Percentiles rank a stretch among this genome's conserved stretches.
Conservation (phyloP, 1,140 invertebrate genomes). For the Rhagoletis zephyria region DNA sequence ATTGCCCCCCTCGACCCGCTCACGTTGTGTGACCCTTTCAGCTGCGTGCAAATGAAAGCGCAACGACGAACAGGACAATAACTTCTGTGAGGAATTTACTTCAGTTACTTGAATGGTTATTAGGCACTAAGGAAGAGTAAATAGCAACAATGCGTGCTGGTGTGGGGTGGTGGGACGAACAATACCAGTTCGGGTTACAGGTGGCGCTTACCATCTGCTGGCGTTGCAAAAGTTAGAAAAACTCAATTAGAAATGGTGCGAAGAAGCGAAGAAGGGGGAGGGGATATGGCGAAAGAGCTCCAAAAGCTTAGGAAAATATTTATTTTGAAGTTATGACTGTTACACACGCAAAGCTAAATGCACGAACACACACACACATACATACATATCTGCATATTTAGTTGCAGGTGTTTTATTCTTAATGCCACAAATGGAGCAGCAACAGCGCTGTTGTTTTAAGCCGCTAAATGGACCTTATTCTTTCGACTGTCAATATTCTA, state of each 20-base stretch:
- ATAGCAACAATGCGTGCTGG: not conserved
- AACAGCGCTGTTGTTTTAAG: not conserved
- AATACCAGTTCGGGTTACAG: slow-evolving; percentile 25
- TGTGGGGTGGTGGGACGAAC: not conserved
- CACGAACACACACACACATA: not conserved
- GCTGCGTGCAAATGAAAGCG: not conserved
- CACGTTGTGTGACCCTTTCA: not conserved
- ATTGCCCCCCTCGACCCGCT: not conserved
- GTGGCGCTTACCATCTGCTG: not conserved
- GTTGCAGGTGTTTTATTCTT: no score
- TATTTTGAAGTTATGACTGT: slow-evolving; percentile 38
- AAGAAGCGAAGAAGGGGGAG: not conserved
- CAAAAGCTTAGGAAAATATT: slow-evolving; percentile 9
- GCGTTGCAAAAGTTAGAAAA: slow-evolving; percentile 38
- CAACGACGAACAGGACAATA: not conserved
- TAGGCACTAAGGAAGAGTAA: slow-evolving; percentile 16
- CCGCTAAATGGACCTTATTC: not conserved
- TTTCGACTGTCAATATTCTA: not conserved
- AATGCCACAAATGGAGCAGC: not conserved
- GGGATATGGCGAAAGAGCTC: not conserved
- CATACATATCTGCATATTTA: no score
- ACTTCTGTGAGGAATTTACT: slow-evolving; percentile 42
- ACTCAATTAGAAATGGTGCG: not conserved
- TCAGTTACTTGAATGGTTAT: slow-evolving; percentile 39
- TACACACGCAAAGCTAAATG: slow-evolving; percentile 7